Evolutionary conservation across 1,140 invertebrate genomes (phyloP), one percentile per base, ranked within the genome.

Genomic region (Bombus polaris): DNA sequence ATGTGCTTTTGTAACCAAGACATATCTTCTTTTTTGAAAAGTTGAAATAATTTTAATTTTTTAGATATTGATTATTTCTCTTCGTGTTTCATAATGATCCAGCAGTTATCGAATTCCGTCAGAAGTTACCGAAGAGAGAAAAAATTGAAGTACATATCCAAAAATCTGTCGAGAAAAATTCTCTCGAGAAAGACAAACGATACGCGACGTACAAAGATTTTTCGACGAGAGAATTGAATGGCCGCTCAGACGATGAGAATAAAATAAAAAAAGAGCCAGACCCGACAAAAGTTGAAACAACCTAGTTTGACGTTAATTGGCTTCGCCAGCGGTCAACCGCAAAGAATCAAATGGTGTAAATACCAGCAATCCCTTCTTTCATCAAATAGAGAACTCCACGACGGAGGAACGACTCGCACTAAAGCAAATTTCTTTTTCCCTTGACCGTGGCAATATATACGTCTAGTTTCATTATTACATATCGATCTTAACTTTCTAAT

Each of bases 291-390:
- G 47, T 79, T 72, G 28, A 57, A 73, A 72, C 15, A 68, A 80
- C 83, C 59, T 37, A 81, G 35, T 66, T 73, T 35, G 32, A 53
- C 35, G 44, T 73, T 85, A 85, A 85, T 81, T 68, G 79, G n/a
- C 79, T 75, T 85, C 62, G 79, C 47, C 44, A 47, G 44, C 22
- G 59, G 47, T 35, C 78, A 57, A 35, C 84, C 71, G 70, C 79
- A 81, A 85, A 74, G n/a, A 81, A 42, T 47, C 70, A 59, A 85
- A 81, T 74, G 83, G 59, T 47, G 15, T 74, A 73, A 62, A 65
- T 72, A 80, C 68, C 53, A 66, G 39, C 53, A 53, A 66, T 13
- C 42, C 25, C 39, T 25, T 72, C 39, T 80, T 68, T 80, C 57
- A 32, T 85, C 25, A 53, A 72, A 53, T 47, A 35, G 65, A 53